Conservation (phyloP, 1,140 invertebrate genomes). For the Drosophila bocki region DNA sequence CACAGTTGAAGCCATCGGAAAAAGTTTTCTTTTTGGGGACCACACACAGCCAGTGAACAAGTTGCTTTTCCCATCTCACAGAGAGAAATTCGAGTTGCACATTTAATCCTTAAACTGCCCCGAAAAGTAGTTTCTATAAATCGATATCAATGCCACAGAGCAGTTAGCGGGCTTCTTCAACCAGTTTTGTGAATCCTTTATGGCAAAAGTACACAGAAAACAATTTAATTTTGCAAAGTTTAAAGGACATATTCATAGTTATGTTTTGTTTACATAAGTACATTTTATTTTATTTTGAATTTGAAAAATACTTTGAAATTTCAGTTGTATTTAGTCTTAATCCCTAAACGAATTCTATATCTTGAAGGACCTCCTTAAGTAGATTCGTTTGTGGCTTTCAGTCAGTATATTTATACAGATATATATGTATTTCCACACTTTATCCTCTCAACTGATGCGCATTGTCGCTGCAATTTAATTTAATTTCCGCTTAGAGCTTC, state of each 20-base stretch:
- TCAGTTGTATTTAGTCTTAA: not conserved
- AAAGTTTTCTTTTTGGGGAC: slow-evolving; percentile 16
- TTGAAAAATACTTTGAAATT: not conserved
- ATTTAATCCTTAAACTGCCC: slow-evolving; percentile 29
- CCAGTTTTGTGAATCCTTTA: slow-evolving; percentile 13
- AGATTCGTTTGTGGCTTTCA: not conserved
- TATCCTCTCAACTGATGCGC: not conserved
- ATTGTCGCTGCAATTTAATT: slow-evolving; percentile 12
- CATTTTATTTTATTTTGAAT: not conserved
- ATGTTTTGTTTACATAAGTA: too few relatives aligned
- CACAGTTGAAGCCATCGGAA: slow-evolving; percentile 7
- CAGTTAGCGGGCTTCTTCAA: slow-evolving; percentile 23
- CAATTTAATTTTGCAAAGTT: not conserved
- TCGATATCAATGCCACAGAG: slow-evolving; percentile 23
- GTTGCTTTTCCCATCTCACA: slow-evolving; percentile 4
- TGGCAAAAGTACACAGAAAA: not conserved
- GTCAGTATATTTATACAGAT: not conserved
- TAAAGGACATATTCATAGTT: not conserved
- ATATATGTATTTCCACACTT: not conserved
- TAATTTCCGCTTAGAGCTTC: slow-evolving; percentile 7
- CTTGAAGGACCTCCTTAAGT: too few relatives aligned
- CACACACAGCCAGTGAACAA: not conserved
- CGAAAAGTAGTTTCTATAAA: slow-evolving; percentile 28
- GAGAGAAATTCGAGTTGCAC: slow-evolving; percentile 7
- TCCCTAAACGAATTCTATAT: not conserved